Conservation (phyloP, 2,113 vertebrate genomes). For the Vireo altiloquus region DNA sequence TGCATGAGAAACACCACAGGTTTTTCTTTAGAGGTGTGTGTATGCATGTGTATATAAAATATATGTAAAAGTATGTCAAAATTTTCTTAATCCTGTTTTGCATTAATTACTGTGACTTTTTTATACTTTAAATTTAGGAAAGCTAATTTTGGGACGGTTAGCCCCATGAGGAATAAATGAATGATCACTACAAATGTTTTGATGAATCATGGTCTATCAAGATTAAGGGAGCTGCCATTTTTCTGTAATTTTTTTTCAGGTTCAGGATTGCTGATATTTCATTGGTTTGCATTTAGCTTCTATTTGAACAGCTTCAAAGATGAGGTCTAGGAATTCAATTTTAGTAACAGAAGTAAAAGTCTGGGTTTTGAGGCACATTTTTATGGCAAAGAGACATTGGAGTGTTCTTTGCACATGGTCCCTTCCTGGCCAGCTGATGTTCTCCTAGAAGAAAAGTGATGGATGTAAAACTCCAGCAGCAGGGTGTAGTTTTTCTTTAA, state of each 20-base stretch:
- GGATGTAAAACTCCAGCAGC: background rate
- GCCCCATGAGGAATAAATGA: background rate
- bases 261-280: background rate
- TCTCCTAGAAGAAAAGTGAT: background rate
- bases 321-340: background rate
- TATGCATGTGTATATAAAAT: background rate
- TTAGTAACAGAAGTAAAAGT: background rate
- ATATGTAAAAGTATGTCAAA: background rate
- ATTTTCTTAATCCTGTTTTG: background rate
- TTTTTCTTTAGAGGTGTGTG: background rate
- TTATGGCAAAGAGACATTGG: background rate
- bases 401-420: background rate
- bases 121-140: background rate
- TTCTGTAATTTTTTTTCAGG: background rate
- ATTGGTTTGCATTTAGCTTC: background rate
- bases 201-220: background rate
- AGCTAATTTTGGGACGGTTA: background rate
- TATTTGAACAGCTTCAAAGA: background rate
- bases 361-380: background rate
- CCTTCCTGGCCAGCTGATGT: background rate
- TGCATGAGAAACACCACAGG: background rate
- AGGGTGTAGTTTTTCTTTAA: background rate
- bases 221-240: background rate
- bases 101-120: background rate
- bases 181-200: background rate